Base-by-base conservation (phyloP, 2,113 vertebrate species). In the Plecturocebus donacophilus region DNA sequence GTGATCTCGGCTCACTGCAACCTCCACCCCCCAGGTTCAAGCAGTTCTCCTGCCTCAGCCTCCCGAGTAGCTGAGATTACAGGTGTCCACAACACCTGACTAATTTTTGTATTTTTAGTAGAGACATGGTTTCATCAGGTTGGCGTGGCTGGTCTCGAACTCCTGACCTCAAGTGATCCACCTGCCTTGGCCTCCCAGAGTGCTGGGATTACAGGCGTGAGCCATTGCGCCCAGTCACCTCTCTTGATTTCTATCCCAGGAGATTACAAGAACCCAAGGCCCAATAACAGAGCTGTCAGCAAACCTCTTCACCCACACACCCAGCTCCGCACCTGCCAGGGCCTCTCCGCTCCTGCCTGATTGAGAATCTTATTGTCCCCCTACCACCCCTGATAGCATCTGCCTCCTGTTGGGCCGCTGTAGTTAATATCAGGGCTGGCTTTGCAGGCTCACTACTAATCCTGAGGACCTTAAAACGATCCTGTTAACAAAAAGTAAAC, bases 261-360 rank as follows among this genome's bases (percentile, higher is more conserved):
- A 64, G 27, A 64, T 32, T 64, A 30, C 12, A 64, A 64, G 61
- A 64, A 32, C 61, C 12, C 61, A 64, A 30, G 12, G 27, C 27
- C 61, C 27, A 64, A 6, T 30, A 30, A 64, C 61, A 32, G 16
- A n/a, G 21, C 4, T 35, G 0, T 1, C 64, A 0, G 2, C 35
- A 2, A 5, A 8, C 0, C 13, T 45, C 8, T 5, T 10, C 17
- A 30, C 56, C 64, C 12, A 8, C 1, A 1, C 7, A 8, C 6
- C 25, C 19, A 0, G 17, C 35, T 17, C 27, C 17, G 9, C 19
- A 1, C 17, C 61, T 2, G 8, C 23, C 32, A 17, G 10, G 3
- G n/a, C 35, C 27, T 1, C 27, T 10, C 52, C 38, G 25, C 23
- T 38, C 45, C 25, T 6, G 23, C n/a, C 54, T n/a, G 25, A n/a